Percentiles rank a stretch among this genome's conserved stretches.
phyloP scores from a whole-genome alignment of 1,140 invertebrate species.

The Scylla paramamosain region DNA sequence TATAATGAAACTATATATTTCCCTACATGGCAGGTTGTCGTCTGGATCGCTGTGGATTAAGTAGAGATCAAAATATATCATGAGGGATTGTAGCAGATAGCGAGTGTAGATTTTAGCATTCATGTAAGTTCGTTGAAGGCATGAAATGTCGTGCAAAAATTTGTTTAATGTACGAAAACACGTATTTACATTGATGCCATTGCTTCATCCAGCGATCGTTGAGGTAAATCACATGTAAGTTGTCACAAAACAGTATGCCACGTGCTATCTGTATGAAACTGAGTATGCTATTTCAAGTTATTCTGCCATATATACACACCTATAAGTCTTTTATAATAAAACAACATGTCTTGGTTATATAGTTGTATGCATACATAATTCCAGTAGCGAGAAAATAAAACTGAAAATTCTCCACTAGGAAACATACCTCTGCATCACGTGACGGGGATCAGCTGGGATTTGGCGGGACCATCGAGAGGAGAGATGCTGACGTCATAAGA shows the following conservation, averaged over 20 bases:
- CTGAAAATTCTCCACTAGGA: neutral
- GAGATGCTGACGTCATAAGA: constrained; percentile 55
- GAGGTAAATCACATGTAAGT: constrained; percentile 31
- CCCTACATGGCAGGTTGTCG: too few relatives aligned
- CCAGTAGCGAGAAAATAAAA: constrained; percentile 8
- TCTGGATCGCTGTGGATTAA: too few relatives aligned
- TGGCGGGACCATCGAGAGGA: constrained; percentile 57
- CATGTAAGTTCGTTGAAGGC: too few relatives aligned
- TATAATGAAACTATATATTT: too few relatives aligned
- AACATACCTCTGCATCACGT: constrained; percentile 40
- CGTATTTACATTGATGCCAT: neutral
- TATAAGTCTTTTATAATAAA: neutral
- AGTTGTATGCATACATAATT: neutral
- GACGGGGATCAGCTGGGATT: constrained; percentile 69
- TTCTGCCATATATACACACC: neutral
- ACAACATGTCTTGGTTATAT: neutral
- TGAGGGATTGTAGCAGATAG: too few relatives aligned
- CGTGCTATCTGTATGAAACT: constrained; percentile 29
- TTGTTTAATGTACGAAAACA: neutral
- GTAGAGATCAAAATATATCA: too few relatives aligned
- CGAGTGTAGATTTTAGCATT: too few relatives aligned
- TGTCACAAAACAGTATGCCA: constrained; percentile 51
- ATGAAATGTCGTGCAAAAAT: too few relatives aligned
- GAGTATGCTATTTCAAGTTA: neutral
- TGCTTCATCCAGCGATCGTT: constrained; percentile 50